Conservation (phyloP, 2,113 vertebrate genomes). For the Puma concolor region DNA sequence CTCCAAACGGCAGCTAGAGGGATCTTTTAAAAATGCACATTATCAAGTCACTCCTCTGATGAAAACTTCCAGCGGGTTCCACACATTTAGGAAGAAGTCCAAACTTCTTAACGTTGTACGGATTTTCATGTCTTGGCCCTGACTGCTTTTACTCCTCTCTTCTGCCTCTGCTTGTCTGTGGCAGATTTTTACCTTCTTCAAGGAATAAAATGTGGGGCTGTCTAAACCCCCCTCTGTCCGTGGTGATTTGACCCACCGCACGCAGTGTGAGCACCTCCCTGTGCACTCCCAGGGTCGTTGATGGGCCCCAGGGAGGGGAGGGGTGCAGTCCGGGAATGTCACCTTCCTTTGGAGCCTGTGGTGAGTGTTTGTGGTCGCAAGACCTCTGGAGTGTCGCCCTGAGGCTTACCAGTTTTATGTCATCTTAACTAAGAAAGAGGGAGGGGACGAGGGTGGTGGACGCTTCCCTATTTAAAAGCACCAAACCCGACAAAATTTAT, state of each 20-base stretch:
- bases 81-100: neutral
- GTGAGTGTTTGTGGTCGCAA: neutral
- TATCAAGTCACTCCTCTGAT: neutral
- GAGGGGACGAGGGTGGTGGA: neutral
- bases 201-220: neutral
- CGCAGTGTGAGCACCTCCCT: no score
- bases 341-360: neutral
- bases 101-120: neutral
- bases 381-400: neutral
- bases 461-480: slow-evolving; percentile 32
- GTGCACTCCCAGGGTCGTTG: neutral
- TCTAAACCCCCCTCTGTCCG: neutral
- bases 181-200: neutral
- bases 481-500: slow-evolving; percentile 80
- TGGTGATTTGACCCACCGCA: neutral
- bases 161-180: neutral
- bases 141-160: neutral
- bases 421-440: neutral
- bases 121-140: neutral
- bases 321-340: neutral
- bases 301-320: neutral
- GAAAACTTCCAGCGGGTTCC: neutral
- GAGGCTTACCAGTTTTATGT: neutral
- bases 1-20: neutral
- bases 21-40: neutral